These are phyloP conservation scores for Nebria brevicollis DNA, from an alignment of 2,888 invertebrate species.

Conservation along the genomic window DNA sequence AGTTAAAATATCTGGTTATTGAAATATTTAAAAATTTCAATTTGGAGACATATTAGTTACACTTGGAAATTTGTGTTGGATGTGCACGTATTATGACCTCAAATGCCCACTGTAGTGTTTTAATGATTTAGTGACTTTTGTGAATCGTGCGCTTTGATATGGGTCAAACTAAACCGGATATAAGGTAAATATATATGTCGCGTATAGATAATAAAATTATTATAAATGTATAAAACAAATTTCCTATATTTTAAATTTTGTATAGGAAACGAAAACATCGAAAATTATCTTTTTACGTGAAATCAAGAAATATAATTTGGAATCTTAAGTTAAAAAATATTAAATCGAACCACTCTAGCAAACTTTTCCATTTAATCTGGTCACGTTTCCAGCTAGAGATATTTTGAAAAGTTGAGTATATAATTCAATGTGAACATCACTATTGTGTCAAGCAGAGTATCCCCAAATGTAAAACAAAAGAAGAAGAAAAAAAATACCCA, in stretches of 20 bases:
- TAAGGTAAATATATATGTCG: background rate
- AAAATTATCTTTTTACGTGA: too few relatives aligned
- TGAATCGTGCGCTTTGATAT: background rate
- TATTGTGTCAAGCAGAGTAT: background rate
- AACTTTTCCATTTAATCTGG: too few relatives aligned
- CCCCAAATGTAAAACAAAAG: background rate
- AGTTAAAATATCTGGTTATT: too few relatives aligned
- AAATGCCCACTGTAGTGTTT: background rate
- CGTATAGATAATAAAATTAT: too few relatives aligned
- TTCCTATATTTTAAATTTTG: too few relatives aligned
- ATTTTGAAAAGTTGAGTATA: background rate
- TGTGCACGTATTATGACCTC: too few relatives aligned
- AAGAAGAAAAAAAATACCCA: background rate
- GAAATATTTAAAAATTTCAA: too few relatives aligned
- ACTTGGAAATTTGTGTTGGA: too few relatives aligned
- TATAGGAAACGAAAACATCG: too few relatives aligned
- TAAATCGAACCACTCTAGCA: background rate
- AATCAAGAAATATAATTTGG: too few relatives aligned
- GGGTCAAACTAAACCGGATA: background rate
- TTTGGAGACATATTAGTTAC: too few relatives aligned
- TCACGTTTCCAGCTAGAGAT: background rate
- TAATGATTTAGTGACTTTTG: background rate
- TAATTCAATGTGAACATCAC: background rate
- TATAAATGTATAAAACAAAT: too few relatives aligned
- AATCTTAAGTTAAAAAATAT: background rate